phyloP scores from a whole-genome alignment of 2,888 invertebrate species.

The Habroteleia sp. region DNA sequence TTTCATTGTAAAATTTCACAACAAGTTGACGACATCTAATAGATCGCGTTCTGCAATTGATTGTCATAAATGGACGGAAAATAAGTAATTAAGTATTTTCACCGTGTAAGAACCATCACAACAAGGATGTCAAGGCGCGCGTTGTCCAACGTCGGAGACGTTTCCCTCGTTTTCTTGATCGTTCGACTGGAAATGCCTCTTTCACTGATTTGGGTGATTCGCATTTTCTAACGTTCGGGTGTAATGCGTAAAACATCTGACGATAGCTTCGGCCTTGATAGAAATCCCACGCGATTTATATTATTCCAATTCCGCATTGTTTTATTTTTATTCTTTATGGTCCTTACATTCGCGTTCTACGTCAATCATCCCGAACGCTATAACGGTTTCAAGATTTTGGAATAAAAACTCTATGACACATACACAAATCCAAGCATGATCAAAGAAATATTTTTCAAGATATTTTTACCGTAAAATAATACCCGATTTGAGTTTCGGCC shows the following conservation, averaged over 20 bases:
- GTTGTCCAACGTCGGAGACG: conserved; percentile 7
- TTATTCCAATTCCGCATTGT: conserved; percentile 70
- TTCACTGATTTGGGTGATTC: conserved; percentile 28
- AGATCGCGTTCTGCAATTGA: conserved; percentile 32
- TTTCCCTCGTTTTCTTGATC: conserved; percentile 18
- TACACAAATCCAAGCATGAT: too few relatives aligned
- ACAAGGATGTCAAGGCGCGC: conserved; percentile 47
- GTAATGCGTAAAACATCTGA: conserved; percentile 40
- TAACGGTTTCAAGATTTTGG: conserved; percentile 28
- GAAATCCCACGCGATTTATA: conserved; percentile 74
- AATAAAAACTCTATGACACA: too few relatives aligned
- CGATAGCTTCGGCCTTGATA: conserved; percentile 69
- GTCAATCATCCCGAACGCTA: conserved; percentile 48
- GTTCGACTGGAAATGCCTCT: conserved; percentile 40
- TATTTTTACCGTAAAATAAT: too few relatives aligned
- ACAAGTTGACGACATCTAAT: conserved; percentile 9
- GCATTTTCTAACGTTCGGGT: conserved; percentile 44
- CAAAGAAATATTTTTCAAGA: too few relatives aligned
- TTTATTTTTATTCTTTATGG: conserved; percentile 38
- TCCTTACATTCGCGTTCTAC: conserved; percentile 52
- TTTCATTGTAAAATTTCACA: conserved; percentile 48
- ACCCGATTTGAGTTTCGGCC: too few relatives aligned
- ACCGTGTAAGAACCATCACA: conserved; percentile 18
- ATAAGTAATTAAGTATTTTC: conserved; percentile 49
- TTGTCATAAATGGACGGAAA: conserved; percentile 36